Evolutionary conservation across 2,797 vertebrate genomes (phyloP), one percentile per base, ranked within the genome.

Genomic region (Megalops cyprinoides): DNA sequence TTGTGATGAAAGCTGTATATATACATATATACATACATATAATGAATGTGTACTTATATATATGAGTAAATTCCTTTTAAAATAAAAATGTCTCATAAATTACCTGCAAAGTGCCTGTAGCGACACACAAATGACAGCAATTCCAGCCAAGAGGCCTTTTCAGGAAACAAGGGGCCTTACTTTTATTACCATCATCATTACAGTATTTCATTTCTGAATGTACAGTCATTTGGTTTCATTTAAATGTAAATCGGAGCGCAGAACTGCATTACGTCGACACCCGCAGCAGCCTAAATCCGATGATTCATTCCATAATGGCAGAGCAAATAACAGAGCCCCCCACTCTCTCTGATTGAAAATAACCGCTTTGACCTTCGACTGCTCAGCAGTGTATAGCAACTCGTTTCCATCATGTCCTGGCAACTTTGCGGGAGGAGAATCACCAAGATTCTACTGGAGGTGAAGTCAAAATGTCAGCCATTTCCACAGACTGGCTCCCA

Each of bases 191-290:
- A 86, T 88, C 88, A 88, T 90, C 89, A 91, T 91, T 90, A 92
- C 91, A 89, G 88, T 92, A 92, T 91, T 93, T 94, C 92, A 93
- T 90, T 89, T 87, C 86, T 85, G 88, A 92, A 88, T 92, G 90
- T 91, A 89, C 85, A 88, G 91, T 90, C 91, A 90, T 95, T 94
- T 93, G 90, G 90, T 92, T 95, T 94, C 91, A 95, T 95, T 95
- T 94, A 94, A 93, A 95, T 95, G 93, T 92, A 95, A 95, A 95
- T 95, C 89, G 90, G 89, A 87, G 88, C 85, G 86, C 86, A 87
- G 88, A 92, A 86, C 86, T 90, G 86, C 86, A 78, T 71, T 87
- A 84, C 87, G 76, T 84, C 89, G 87, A 89, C 87, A 91, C 86
- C 85, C 83, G 81, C 85, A 69, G 88, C 87, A 86, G 85, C 87